Conservation (phyloP, 2,888 invertebrate species). For the Amitus sp. region DNA sequence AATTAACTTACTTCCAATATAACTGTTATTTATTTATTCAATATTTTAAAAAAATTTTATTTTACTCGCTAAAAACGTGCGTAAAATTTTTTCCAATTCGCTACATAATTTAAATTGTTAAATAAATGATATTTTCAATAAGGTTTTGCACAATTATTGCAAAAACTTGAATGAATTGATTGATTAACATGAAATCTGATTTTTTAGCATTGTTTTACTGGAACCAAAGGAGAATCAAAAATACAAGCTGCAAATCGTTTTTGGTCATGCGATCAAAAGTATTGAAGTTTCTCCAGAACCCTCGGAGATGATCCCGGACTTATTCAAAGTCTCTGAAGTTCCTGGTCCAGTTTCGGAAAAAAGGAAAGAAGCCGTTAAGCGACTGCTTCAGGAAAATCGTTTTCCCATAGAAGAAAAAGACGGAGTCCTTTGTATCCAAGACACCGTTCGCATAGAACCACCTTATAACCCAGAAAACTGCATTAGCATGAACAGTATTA, state of each 20-base stretch:
- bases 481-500: slow-evolving; percentile 53
- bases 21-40: too few species aligned
- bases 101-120: too few species aligned
- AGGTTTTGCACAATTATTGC: too few species aligned
- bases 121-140: too few species aligned
- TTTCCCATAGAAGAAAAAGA: slow-evolving; percentile 55
- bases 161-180: too few species aligned
- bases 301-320: slow-evolving; percentile 45
- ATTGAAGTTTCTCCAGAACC: slow-evolving; percentile 47
- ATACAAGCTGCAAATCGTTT: slow-evolving; percentile 50
- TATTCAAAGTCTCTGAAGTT: slow-evolving; percentile 46
- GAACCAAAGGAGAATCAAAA: slow-evolving; percentile 37
- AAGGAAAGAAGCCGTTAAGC: slow-evolving; percentile 49
- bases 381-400: slow-evolving; percentile 52
- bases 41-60: too few species aligned
- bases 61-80: too few species aligned
- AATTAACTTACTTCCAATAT: too few species aligned
- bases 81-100: too few species aligned
- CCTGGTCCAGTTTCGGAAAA: slow-evolving; percentile 32
- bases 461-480: slow-evolving; percentile 57
- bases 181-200: too few species aligned
- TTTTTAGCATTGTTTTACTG: slow-evolving; percentile 55
- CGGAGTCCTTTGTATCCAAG: slow-evolving; percentile 51
- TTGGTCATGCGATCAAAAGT: slow-evolving; percentile 53
- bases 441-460: slow-evolving; percentile 55